Evolutionary conservation across 1,140 invertebrate species (phyloP), one percentile per base, ranked within the genome.

Genomic region (Caerostris darwini): DNA sequence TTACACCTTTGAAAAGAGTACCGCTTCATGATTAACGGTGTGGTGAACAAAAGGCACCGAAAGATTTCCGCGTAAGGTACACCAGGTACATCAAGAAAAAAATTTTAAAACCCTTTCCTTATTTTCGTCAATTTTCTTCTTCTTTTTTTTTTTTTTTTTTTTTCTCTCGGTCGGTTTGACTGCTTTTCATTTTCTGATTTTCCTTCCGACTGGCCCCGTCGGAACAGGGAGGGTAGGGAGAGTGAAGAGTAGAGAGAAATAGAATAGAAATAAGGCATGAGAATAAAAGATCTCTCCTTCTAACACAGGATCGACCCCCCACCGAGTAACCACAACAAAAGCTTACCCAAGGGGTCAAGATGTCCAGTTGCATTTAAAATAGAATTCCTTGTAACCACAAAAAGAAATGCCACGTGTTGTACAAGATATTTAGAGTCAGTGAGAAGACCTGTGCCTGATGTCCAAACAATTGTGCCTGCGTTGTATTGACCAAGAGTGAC

Each of bases 11-110:
- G 67, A 90, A 90, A 83, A 90, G 64, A 90, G n/a, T 50, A 77
- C 61, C 87, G 61, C 87, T n/a, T 54, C 14, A 71, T 90, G 61
- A 90, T 90, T 90, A 90, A 90, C 87, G 87, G 61, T 90, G 54
- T 83, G 61, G 53, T 57, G 59, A 58, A 83, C 82, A 57, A 83
- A 58, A 56, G 54, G n/a, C 12, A 17, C 61, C 87, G 87, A 69
- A 87, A 64, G 61, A 87, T 87, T 87, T 87, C 85, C 57, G 19
- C 64, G 87, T 90, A 71, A 6, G 10, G 53, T 53, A 83, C 87
- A 0, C 71, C 7, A 50, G 34, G 34, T 34, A 34, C 34, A 34
- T 34, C 34, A 34, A 34, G 34, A 34, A 34, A 34, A 77, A 77
- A 50, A 12, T 53, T 77, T 77, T 53, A 77, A 71, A 77, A 77